A percentile compares a stretch with the other conserved stretches of the same genome.
phyloP scores from a whole-genome alignment of 23 tunicate genomes.

The Halocynthia roretzi region DNA sequence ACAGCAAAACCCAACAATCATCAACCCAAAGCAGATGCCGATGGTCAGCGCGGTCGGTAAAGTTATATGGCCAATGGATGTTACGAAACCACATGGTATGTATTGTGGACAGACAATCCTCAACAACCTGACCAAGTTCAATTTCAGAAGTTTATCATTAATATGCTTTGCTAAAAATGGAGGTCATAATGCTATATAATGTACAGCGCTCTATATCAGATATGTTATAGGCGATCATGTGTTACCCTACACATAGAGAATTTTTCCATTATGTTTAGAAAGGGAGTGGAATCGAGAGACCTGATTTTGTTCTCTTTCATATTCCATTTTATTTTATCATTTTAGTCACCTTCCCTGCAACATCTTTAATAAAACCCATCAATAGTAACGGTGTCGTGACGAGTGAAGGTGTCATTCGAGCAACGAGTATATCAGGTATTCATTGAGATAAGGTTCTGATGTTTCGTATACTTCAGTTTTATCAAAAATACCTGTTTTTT shows the following conservation, averaged over 20 bases:
- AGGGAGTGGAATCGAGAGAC: no score
- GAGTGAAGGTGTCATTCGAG: neutral
- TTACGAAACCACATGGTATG: conserved; percentile 17
- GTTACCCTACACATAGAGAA: no score
- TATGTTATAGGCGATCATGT: no score
- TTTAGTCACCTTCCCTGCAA: conserved; percentile 5
- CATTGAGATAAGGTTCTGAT: neutral
- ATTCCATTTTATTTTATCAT: neutral
- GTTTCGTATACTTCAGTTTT: neutral
- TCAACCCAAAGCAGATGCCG: conserved; percentile 4
- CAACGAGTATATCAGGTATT: neutral
- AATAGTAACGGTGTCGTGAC: conserved; percentile 13
- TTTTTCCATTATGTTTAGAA: no score
- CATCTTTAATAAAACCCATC: neutral
- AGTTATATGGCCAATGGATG: conserved; percentile 42
- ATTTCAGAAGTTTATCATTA: no score
- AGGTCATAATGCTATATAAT: no score
- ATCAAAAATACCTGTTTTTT: neutral
- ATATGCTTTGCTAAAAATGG: no score
- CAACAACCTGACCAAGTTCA: no score
- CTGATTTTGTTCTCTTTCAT: no score
- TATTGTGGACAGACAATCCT: neutral
- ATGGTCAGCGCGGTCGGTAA: conserved; percentile 13
- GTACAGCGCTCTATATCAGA: no score
- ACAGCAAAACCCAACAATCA: neutral